These are phyloP conservation scores for Phalanger gymnotis DNA, from an alignment of 2,797 vertebrate species.

Conservation along the genomic window DNA sequence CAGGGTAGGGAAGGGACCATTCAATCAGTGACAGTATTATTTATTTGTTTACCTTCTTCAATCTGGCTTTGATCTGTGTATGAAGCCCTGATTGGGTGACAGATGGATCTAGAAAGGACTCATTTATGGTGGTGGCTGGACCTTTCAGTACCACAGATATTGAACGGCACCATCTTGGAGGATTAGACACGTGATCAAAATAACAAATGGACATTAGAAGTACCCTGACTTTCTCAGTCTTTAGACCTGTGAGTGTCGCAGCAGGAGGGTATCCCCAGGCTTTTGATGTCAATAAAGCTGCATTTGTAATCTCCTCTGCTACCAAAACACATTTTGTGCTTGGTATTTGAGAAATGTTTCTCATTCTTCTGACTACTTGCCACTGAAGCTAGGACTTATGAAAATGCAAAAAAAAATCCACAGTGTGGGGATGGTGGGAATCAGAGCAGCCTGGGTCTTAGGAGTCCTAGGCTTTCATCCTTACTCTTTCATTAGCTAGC, in stretches of 20 bases:
- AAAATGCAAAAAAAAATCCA: not conserved
- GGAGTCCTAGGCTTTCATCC: not conserved
- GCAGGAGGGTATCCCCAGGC: not conserved
- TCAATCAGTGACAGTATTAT: conserved; percentile 75
- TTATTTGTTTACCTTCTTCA: conserved; percentile 77
- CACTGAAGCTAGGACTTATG: not conserved
- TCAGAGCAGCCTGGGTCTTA: not conserved
- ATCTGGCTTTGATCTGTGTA: conserved; percentile 81
- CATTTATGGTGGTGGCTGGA: conserved; percentile 71
- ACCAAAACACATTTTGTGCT: conserved; percentile 44
- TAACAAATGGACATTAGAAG: conserved; percentile 74
- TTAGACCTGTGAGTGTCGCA: conserved; percentile 51
- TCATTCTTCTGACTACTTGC: not conserved
- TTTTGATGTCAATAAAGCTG: not conserved
- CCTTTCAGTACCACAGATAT: conserved; percentile 63
- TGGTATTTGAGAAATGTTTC: conserved; percentile 3
- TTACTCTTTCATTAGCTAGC: not conserved
- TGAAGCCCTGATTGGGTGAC: conserved; percentile 81
- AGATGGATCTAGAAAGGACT: conserved; percentile 85
- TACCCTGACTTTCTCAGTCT: conserved; percentile 52
- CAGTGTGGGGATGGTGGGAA: not conserved
- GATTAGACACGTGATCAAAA: conserved; percentile 82
- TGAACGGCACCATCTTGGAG: conserved; percentile 75
- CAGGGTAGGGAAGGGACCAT: conserved; percentile 78
- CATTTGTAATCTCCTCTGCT: conserved; percentile 58